These are phyloP conservation scores for Brienomyrus brachyistius DNA, from an alignment of 2,113 vertebrate genomes.

Conservation along the genomic window DNA sequence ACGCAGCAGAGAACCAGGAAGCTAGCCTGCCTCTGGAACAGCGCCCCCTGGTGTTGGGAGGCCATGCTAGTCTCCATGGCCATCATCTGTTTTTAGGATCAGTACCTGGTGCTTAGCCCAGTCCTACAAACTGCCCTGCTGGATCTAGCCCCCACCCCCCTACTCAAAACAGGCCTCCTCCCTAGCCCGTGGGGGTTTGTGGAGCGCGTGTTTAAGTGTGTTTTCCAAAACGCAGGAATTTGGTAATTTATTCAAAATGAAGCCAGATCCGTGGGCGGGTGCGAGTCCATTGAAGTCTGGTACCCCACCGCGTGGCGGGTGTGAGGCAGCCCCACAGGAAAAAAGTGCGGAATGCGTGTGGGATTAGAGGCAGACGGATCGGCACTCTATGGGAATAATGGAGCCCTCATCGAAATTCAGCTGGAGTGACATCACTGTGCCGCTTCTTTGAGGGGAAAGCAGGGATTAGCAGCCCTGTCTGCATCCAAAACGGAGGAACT, in stretches of 20 bases:
- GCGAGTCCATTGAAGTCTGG: slow-evolving; percentile 37
- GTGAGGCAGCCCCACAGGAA: slow-evolving; percentile 18
- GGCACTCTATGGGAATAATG: slow-evolving; percentile 30
- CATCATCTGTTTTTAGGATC: neutral
- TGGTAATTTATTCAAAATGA: slow-evolving; percentile 49
- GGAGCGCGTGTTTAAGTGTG: slow-evolving; percentile 39
- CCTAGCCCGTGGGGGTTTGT: slow-evolving; percentile 31
- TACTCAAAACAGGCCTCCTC: neutral
- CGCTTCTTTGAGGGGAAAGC: slow-evolving; percentile 57
- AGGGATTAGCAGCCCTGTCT: slow-evolving; percentile 56
- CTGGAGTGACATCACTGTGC: slow-evolving; percentile 61
- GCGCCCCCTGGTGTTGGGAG: neutral
- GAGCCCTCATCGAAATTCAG: slow-evolving; percentile 63
- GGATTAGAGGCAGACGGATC: slow-evolving; percentile 16
- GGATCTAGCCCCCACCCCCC: neutral
- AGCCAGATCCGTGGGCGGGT: slow-evolving; percentile 48
- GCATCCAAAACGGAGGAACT: slow-evolving; percentile 59
- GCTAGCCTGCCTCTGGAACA: neutral
- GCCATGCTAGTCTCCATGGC: neutral
- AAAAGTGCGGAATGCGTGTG: slow-evolving; percentile 25
- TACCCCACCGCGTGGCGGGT: slow-evolving; percentile 21
- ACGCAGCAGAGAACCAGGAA: neutral
- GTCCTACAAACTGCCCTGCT: neutral
- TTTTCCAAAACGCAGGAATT: slow-evolving; percentile 49
- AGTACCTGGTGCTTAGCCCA: neutral